Evolutionary conservation across 2,888 invertebrate species (phyloP).

Genomic region (Tineola bisselliella): DNA sequence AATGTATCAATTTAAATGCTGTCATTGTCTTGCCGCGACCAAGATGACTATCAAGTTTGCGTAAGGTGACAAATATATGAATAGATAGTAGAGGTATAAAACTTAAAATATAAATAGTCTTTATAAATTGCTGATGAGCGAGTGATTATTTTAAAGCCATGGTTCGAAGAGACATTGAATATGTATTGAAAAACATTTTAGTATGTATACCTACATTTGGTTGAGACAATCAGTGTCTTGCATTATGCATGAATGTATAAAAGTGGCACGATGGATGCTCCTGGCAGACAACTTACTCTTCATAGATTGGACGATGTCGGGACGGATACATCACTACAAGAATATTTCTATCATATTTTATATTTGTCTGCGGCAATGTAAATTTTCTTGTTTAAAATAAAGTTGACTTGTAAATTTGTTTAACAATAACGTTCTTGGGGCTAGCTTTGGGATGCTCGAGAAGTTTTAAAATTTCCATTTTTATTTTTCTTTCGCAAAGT

Average conservation of each 20-base stretch:
- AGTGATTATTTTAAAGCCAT: too few species aligned
- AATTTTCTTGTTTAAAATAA: slow-evolving; percentile 4
- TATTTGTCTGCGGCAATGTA: neutral
- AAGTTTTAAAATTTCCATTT: neutral
- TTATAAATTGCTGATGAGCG: too few species aligned
- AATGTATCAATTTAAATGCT: too few species aligned
- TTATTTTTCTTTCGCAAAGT: neutral
- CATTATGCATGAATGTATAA: slow-evolving; percentile 12
- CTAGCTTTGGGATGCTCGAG: neutral
- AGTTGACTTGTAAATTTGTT: neutral
- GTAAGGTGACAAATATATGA: too few species aligned
- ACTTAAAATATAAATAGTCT: too few species aligned
- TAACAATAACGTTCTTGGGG: neutral
- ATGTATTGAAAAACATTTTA: too few species aligned
- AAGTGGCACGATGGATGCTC: slow-evolving; percentile 8
- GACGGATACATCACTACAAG: neutral
- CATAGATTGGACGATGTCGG: slow-evolving; percentile 9
- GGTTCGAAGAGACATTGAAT: too few species aligned
- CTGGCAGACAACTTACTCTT: slow-evolving; percentile 10
- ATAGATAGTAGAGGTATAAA: too few species aligned
- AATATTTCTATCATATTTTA: neutral
- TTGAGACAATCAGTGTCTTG: slow-evolving; percentile 9
- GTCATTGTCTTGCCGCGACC: too few species aligned
- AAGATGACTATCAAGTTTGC: too few species aligned
- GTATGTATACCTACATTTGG: neutral